Conservation (phyloP, 2,797 vertebrate genomes). For the Lepus townsendii region DNA sequence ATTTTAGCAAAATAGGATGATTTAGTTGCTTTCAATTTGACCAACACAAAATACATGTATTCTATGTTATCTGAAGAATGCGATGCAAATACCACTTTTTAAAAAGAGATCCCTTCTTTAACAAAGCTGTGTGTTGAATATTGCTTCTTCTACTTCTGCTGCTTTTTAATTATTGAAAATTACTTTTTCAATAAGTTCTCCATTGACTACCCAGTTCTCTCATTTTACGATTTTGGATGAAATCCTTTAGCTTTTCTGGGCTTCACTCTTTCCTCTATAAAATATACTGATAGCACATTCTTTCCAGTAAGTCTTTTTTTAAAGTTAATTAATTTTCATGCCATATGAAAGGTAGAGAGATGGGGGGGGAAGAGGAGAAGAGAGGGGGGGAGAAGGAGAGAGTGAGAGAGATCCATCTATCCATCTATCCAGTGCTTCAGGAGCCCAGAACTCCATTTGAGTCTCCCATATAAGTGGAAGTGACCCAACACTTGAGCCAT, state of each 20-base stretch:
- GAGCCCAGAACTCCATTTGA: no score
- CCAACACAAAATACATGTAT: background rate
- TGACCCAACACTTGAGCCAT: no score
- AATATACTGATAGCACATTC: background rate
- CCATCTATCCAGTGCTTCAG: no score
- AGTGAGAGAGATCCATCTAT: no score
- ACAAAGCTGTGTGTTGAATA: background rate
- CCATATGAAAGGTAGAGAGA: no score
- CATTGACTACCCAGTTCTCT: background rate
- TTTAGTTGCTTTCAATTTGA: background rate
- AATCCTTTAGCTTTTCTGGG: background rate
- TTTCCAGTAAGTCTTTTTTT: no score
- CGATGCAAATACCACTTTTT: background rate
- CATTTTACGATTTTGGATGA: conserved; percentile 23
- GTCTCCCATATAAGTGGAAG: no score
- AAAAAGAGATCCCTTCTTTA: background rate
- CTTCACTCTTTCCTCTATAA: background rate
- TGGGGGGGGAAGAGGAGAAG: no score
- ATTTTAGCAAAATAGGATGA: background rate
- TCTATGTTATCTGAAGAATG: background rate
- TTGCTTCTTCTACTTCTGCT: conserved; percentile 1
- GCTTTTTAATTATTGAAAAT: conserved; percentile 50
- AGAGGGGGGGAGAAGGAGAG: no score
- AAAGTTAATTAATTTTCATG: no score
- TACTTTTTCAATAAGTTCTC: conserved; percentile 33